Base-by-base conservation (phyloP, 2,113 vertebrate species). In the Mustelus asterias region DNA sequence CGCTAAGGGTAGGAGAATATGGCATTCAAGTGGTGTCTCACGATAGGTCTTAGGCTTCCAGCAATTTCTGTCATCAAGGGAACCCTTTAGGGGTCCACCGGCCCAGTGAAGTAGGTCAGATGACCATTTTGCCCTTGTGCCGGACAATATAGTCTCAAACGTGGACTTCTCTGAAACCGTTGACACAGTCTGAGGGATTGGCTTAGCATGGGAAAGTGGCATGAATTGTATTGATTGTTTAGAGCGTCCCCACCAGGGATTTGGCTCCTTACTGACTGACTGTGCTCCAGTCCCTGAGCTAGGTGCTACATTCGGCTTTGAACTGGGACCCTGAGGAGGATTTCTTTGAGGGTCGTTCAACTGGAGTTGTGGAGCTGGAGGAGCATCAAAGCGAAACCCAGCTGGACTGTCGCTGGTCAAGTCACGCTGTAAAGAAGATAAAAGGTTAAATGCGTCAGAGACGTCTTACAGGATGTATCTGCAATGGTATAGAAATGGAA, bases 371-470 rank as follows among this genome's bases (percentile, higher is more conserved):
- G 37, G 41, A 95, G 41, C 37, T 72, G 67, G 41, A 48, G n/a
- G 65, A 95, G 41, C 24, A 29, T 95, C 65, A 72, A 95, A 48
- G n/a, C 37, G 41, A 72, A 48, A 95, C 65, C 65, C 67, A 95
- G 93, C 37, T 70, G 41, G 93, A 95, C 93, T 95, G 93, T 95
- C 37, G 67, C 37, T 95, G 63, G 65, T 95, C 67, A 95, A 44
- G 41, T 95, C 93, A 95, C 29, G 67, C 93, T 95, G 93, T 24
- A 95, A 95, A 13, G 67, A 95, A 95, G 93, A 95, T 72, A 95
- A 95, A 41, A 95, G 41, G 44, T 95, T 95, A 70, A 95, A 48
- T 22, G 63, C 18, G 67, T 95, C 93, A 95, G 92, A 94, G 86
- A 89, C 48, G 67, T 48, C 41, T 72, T 95, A 44, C 8, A 11